A percentile compares a stretch with the other conserved stretches of the same genome.
Evolutionary conservation across 2,113 vertebrate species (phyloP).

Genomic region (Canis aureus): DNA sequence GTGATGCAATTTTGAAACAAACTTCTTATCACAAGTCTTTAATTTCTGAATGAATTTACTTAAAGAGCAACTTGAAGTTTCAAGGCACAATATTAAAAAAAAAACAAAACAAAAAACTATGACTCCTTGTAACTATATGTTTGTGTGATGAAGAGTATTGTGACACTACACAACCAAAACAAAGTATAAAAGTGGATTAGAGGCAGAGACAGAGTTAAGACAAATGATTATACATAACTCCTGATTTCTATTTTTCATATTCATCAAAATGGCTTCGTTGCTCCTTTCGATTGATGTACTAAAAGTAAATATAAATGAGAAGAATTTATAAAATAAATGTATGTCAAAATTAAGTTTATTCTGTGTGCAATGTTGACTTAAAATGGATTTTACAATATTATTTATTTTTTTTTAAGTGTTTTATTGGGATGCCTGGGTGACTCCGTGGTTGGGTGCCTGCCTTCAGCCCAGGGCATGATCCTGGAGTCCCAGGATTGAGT

Average conservation of each 20-base stretch:
- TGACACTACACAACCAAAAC: background rate
- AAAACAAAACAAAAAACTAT: background rate
- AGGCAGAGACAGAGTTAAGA: background rate
- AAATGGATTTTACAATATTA: background rate
- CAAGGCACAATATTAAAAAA: background rate
- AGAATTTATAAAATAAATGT: background rate
- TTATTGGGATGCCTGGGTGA: too few relatives aligned
- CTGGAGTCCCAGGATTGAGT: too few relatives aligned
- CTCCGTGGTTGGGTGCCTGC: too few relatives aligned
- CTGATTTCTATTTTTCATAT: background rate
- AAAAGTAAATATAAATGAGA: constrained; percentile 29
- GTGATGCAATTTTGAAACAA: background rate
- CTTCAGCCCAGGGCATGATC: too few relatives aligned
- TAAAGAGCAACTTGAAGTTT: background rate
- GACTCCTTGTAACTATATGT: background rate
- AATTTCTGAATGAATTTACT: background rate
- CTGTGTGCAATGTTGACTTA: background rate
- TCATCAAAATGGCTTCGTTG: background rate
- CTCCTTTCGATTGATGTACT: background rate
- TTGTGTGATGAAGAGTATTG: background rate
- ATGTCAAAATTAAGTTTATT: constrained; percentile 33
- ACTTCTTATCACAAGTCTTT: background rate
- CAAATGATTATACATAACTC: background rate
- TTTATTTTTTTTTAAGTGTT: background rate
- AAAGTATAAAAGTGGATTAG: background rate